Percentiles rank a stretch among this genome's conserved stretches.
Conservation (phyloP, 2,888 invertebrate species). For the Tinea pellionella region DNA sequence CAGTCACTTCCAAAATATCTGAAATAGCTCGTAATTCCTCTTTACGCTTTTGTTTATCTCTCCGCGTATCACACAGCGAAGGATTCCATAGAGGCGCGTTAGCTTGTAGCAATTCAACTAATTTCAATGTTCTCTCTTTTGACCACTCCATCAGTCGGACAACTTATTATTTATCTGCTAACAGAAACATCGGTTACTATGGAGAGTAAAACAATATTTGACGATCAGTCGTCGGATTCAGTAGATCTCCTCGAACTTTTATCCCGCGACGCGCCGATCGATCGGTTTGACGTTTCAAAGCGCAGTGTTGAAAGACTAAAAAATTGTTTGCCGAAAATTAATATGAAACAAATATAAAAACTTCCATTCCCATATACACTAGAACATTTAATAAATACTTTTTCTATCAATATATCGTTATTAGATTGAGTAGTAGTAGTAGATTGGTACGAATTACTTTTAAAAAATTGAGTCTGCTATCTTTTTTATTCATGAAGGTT, state of each 20-base stretch:
- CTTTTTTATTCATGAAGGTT: neutral
- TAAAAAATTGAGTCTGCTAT: too few relatives aligned
- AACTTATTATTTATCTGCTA: slow-evolving; percentile 21
- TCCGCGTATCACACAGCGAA: slow-evolving; percentile 47
- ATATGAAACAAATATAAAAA: too few relatives aligned
- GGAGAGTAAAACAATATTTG: slow-evolving; percentile 19
- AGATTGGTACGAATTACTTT: too few relatives aligned
- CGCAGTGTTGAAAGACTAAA: neutral
- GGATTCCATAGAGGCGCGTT: slow-evolving; percentile 56
- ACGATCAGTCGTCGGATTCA: slow-evolving; percentile 27
- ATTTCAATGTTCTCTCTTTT: slow-evolving; percentile 56
- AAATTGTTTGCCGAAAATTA: too few relatives aligned
- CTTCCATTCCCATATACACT: too few relatives aligned
- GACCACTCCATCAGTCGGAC: slow-evolving; percentile 53
- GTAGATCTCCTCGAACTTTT: slow-evolving; percentile 1
- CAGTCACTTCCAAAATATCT: slow-evolving; percentile 41
- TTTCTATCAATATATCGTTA: too few relatives aligned
- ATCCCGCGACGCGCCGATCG: slow-evolving; percentile 18
- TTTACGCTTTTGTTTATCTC: slow-evolving; percentile 56
- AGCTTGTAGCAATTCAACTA: slow-evolving; percentile 54
- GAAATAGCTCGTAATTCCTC: slow-evolving; percentile 53
- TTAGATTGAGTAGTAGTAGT: too few relatives aligned
- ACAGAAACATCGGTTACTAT: neutral
- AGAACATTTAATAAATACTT: too few relatives aligned
- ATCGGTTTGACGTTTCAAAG: slow-evolving; percentile 10